Conservation (phyloP, 2,888 invertebrate species). For the Sepioteuthis lessoniana region DNA sequence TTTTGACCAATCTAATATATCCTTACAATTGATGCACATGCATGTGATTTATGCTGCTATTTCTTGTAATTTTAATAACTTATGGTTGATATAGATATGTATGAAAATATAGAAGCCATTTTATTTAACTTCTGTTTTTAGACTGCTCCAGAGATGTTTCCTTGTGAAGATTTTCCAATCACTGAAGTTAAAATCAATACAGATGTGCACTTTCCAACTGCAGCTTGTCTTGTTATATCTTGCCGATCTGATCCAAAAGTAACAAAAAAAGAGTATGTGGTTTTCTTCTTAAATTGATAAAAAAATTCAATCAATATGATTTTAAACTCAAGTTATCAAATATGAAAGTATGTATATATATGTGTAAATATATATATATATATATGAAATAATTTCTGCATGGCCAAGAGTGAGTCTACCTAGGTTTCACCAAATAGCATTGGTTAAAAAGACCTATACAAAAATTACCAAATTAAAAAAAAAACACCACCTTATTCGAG, state of each 20-base stretch:
- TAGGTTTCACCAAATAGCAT: too few species aligned
- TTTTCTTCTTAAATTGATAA: neutral
- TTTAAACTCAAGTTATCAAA: neutral
- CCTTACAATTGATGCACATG: too few species aligned
- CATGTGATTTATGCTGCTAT: too few species aligned
- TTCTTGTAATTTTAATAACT: neutral
- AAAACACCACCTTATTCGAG: too few species aligned
- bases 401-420: too few species aligned
- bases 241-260: slow-evolving; percentile 71
- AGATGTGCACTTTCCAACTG: slow-evolving; percentile 72
- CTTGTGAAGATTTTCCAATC: slow-evolving; percentile 71
- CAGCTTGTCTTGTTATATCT: slow-evolving; percentile 72
- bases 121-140: slow-evolving; percentile 53
- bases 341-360: neutral
- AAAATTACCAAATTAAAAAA: too few species aligned
- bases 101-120: too few species aligned
- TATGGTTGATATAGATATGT: neutral
- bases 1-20: too few species aligned
- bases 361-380: too few species aligned
- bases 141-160: slow-evolving; percentile 74
- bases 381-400: too few species aligned
- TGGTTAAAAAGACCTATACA: too few species aligned
- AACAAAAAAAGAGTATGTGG: slow-evolving; percentile 71
- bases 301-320: neutral
- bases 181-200: slow-evolving; percentile 71